These are phyloP conservation scores for Nycticryphes semicollaris DNA, from an alignment of 2,113 vertebrate genomes.

Conservation along the genomic window DNA sequence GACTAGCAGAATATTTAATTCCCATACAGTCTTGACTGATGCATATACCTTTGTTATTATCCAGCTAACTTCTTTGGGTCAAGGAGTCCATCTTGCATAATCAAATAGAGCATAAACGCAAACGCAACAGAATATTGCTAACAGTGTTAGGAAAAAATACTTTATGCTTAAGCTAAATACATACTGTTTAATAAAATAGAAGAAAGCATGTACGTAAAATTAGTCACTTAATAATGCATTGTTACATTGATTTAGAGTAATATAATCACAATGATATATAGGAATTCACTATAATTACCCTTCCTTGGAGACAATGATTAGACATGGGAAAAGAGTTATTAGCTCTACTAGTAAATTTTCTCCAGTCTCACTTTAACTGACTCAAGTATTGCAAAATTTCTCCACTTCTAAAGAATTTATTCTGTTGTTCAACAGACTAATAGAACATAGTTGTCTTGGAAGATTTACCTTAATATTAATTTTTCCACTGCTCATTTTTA, in stretches of 20 bases:
- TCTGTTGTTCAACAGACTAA: not conserved
- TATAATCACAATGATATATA: not conserved
- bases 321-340: not conserved
- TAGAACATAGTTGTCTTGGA: not conserved
- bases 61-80: not conserved
- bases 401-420: not conserved
- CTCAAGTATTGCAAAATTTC: not conserved
- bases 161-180: not conserved
- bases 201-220: not conserved
- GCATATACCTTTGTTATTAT: not conserved
- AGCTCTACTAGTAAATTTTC: not conserved
- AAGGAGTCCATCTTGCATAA: not conserved
- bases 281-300: not conserved
- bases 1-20: conserved; percentile 1
- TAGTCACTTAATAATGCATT: not conserved
- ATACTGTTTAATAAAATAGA: not conserved
- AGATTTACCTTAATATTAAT: not conserved
- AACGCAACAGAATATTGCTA: not conserved
- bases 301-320: not conserved
- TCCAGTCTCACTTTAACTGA: not conserved
- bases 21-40: not conserved
- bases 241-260: not conserved
- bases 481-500: not conserved
- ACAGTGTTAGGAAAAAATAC: not conserved
- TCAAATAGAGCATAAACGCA: not conserved